Percentiles rank a stretch among this genome's conserved stretches.
These are phyloP conservation scores for Tragelaphus imberbis DNA, from an alignment of 2,113 vertebrate genomes.

Conservation along the genomic window DNA sequence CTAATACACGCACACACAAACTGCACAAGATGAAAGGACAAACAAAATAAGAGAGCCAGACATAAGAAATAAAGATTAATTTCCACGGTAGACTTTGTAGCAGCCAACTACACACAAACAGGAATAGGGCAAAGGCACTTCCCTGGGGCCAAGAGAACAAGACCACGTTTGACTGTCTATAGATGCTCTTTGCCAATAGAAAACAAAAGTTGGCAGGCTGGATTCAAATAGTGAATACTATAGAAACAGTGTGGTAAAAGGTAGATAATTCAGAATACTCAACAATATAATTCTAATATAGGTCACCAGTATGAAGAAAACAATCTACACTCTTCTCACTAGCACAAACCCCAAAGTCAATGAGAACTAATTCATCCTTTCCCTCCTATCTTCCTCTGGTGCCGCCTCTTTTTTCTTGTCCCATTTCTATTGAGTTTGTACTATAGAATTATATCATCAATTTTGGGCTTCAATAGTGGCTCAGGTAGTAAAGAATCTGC, in stretches of 20 bases:
- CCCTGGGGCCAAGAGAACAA: neutral
- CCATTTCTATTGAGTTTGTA: neutral
- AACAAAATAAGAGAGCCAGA: conserved; percentile 44
- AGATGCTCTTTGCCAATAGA: neutral
- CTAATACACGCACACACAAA: neutral
- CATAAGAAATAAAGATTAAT: conserved; percentile 45
- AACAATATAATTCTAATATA: neutral
- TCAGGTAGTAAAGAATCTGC: neutral
- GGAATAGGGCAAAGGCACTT: neutral
- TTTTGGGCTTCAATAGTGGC: neutral
- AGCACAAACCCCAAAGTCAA: neutral
- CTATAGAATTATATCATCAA: neutral
- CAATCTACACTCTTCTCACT: neutral
- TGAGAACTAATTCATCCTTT: neutral
- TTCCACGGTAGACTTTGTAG: conserved; percentile 52
- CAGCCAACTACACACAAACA: neutral
- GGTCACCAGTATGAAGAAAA: neutral
- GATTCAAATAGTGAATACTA: neutral
- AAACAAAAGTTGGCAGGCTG: neutral
- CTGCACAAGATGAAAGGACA: conserved; percentile 46
- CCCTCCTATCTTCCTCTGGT: neutral
- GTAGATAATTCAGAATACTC: neutral
- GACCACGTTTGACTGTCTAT: neutral
- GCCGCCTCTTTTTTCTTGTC: neutral
- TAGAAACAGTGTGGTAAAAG: neutral